phyloP scores from a whole-genome alignment of 2,113 vertebrate species.

The Alectura lathami region DNA sequence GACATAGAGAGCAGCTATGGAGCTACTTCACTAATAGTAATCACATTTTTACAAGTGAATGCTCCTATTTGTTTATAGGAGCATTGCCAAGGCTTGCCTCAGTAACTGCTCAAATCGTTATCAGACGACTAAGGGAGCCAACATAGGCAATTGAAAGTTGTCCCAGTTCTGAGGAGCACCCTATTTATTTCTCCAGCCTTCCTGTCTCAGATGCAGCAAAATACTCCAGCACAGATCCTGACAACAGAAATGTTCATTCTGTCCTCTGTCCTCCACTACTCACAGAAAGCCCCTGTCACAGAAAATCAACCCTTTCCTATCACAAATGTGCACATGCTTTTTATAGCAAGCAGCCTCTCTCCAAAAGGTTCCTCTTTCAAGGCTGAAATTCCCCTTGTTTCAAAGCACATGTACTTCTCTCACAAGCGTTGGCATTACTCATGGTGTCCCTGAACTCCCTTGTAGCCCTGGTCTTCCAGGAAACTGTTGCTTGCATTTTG shows the following conservation, averaged over 20 bases:
- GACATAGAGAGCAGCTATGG: background rate
- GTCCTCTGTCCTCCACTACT: background rate
- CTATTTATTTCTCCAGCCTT: background rate
- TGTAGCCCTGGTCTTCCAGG: background rate
- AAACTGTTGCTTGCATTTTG: background rate
- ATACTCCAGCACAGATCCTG: background rate
- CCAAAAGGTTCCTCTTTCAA: slow-evolving; percentile 45
- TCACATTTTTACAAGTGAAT: background rate
- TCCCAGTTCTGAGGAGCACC: background rate
- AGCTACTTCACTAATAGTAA: background rate
- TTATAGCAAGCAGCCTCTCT: background rate
- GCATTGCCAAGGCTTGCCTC: background rate
- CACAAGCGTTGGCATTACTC: background rate
- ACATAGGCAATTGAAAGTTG: background rate
- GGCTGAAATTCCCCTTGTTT: slow-evolving; percentile 52
- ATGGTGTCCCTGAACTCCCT: background rate
- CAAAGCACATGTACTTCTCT: background rate
- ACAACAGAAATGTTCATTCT: background rate
- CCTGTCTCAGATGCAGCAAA: background rate
- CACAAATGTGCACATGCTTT: background rate
- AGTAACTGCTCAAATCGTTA: background rate
- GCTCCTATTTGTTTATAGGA: background rate
- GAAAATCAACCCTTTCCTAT: background rate
- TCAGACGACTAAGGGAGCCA: background rate
- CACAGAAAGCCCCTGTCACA: background rate